Conservation (phyloP, 2,888 invertebrate genomes). For the Octodonta nipae region DNA sequence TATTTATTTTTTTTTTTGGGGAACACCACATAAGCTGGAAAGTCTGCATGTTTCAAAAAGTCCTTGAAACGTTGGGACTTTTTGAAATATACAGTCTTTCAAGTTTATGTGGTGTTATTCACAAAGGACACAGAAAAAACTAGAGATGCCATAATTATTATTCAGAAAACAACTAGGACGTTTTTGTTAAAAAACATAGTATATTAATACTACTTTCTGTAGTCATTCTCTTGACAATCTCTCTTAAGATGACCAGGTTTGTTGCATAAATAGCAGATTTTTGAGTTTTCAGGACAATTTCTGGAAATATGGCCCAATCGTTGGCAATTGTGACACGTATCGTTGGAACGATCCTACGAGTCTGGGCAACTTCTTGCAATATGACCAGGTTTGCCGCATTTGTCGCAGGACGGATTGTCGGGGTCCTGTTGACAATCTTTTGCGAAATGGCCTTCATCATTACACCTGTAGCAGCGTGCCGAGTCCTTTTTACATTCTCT, state of each 20-base stretch:
- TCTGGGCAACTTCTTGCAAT: constrained; percentile 78
- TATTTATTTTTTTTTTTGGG: no score
- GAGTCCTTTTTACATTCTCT: constrained; percentile 88
- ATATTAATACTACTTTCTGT: constrained; percentile 37
- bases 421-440: constrained; percentile 79
- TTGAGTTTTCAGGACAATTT: constrained; percentile 70
- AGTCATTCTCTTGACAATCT: constrained; percentile 73
- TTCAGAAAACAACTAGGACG: no score
- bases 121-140: no score
- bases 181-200: no score
- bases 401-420: constrained; percentile 78
- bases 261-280: constrained; percentile 87
- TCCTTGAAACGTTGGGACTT: no score
- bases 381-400: constrained; percentile 88
- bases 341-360: no score
- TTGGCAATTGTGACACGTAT: constrained; percentile 90
- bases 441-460: constrained; percentile 85
- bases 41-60: no score
- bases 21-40: no score
- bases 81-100: no score
- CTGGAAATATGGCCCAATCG: constrained; percentile 81
- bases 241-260: constrained; percentile 82
- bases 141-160: no score
- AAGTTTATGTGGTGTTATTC: no score
- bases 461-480: constrained; percentile 81